These are phyloP conservation scores for Onychomys torridus DNA, from an alignment of 2,797 vertebrate species.

Conservation along the genomic window DNA sequence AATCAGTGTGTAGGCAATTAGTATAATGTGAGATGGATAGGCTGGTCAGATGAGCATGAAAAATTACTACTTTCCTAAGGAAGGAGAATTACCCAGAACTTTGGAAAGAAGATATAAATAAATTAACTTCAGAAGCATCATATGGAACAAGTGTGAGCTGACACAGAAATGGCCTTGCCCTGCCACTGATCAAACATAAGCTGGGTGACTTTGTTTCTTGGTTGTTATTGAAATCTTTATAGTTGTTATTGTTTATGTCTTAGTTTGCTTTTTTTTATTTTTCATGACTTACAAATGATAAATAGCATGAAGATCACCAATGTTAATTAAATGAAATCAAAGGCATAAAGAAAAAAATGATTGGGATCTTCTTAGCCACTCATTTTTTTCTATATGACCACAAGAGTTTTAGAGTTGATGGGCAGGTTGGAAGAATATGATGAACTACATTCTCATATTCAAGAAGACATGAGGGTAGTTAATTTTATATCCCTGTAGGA, in stretches of 20 bases:
- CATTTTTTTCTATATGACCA: neutral
- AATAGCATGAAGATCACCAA: neutral
- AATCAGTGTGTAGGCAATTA: neutral
- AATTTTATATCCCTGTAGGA: neutral
- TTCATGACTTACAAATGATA: neutral
- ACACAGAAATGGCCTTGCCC: neutral
- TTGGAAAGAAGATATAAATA: neutral
- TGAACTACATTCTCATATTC: neutral
- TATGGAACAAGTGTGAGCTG: neutral
- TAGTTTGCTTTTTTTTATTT: neutral
- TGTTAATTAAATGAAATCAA: constrained; percentile 14
- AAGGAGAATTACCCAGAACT: neutral
- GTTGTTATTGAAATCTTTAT: neutral
- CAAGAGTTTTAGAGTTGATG: neutral
- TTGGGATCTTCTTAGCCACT: neutral
- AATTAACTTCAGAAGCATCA: neutral
- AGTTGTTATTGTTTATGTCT: neutral
- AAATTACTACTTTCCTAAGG: neutral
- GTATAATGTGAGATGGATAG: neutral
- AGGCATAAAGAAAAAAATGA: neutral
- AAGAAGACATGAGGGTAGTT: neutral
- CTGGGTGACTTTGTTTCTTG: neutral
- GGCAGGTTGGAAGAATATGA: rapidly evolving
- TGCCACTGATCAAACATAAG: neutral
- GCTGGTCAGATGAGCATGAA: neutral